Evolutionary conservation across 1,140 invertebrate species (phyloP), one percentile per base, ranked within the genome.

Genomic region (Conus ventricosus): DNA sequence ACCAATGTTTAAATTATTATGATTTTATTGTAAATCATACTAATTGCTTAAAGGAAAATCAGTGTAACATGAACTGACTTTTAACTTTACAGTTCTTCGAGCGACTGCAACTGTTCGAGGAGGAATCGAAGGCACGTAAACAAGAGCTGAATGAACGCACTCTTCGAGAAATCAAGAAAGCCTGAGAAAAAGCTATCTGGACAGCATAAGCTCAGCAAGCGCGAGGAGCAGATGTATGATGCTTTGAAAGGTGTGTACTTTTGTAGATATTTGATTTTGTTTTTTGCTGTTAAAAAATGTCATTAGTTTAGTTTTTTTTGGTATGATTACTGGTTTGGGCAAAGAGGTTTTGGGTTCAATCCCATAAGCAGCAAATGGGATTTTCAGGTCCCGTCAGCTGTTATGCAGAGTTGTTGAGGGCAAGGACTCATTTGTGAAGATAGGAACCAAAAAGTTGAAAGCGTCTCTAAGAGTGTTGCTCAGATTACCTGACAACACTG

Each of bases 121-220:
- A 93, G 54, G 91, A 93, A 82, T 91, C 88, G 23, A 91, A 91
- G 71, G 88, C 90, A 54, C 92, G 92, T 82, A 92, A 91, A 71
- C 89, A 93, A 57, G 92, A 92, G 55, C 85, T 94, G 39, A 89
- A 89, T 80, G 92, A 92, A 80, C 91, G 91, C 63, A 93, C 90
- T 25, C 84, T 91, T 39, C 90, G 90, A 39, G 91, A 93, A 23
- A 92, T 93, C 13, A 90, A 60, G 91, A 93, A 39, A 91, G 89
- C 54, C 84, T 93, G 53, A 94, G 90, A 92, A 92, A 88, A 94
- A 94, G 88, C 91, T 94, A 78, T 91, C 92, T 39, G 92, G 91
- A 25, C 92, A 94, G 55, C 92, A 93, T 89, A 93, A 93, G 89
- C 89, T 94, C 5, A 91, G 91, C 86, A 91, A 90, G 54, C 87